A percentile compares a stretch with the other conserved stretches of the same genome.
These are phyloP conservation scores for Marmota flaviventris DNA, from an alignment of 2,113 vertebrate species.

Conservation along the genomic window DNA sequence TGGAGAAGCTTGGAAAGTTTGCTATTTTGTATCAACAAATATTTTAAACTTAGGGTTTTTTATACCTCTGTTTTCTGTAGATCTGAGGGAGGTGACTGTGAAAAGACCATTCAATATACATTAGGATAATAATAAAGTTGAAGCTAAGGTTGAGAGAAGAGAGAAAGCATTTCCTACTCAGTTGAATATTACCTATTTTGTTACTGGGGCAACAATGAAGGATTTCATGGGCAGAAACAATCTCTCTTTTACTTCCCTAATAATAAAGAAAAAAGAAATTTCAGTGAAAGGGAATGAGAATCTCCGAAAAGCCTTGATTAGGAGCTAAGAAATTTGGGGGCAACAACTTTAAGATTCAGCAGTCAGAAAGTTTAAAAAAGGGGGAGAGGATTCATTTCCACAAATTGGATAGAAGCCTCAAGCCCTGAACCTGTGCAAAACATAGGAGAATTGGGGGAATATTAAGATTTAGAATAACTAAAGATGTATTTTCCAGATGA, in stretches of 20 bases:
- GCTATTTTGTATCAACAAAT: background rate
- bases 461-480: background rate
- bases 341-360: background rate
- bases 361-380: background rate
- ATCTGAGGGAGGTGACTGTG: background rate
- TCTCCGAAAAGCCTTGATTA: background rate
- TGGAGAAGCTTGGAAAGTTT: background rate
- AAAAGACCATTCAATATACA: background rate
- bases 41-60: background rate
- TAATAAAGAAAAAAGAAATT: background rate
- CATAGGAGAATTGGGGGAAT: background rate
- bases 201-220: background rate
- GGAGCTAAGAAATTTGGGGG: background rate
- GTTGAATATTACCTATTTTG: background rate
- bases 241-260: background rate
- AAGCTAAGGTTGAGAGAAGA: background rate
- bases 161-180: background rate
- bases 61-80: background rate
- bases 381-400: background rate
- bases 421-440: background rate
- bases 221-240: background rate
- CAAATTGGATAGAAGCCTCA: background rate
- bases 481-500: background rate
- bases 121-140: background rate
- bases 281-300: background rate